Base-by-base conservation (phyloP, 2,113 vertebrate species). In the Regulus satrapa region DNA sequence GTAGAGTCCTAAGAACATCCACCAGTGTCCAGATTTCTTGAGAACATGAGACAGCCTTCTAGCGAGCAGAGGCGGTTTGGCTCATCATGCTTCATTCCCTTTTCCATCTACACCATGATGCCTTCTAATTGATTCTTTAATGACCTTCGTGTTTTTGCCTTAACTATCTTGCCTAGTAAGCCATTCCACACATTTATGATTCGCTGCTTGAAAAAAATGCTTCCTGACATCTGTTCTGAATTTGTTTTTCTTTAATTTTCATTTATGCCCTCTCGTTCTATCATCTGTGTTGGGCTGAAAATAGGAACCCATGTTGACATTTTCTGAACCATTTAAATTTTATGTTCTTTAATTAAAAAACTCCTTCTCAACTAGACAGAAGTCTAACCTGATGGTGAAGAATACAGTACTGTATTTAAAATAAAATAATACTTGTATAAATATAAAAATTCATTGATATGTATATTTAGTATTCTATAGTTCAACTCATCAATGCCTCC, bases 221-320 rank as follows among this genome's bases (percentile, higher is more conserved):
- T 98, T 97, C 97, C 97, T 97, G 97, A 97, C 98, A 98, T 98
- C 98, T 98, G 98, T 97, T 98, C 97, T 69, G 96, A 98, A 98
- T 98, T 97, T 98, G 97, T 96, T 98, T 98, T 98, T 98, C 97
- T 97, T 98, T 98, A 97, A 98, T 98, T 98, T 98, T 98, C 97
- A 97, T 97, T 98, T 98, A 97, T 98, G 96, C 97, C 96, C 97
- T 98, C 98, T 98, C 85, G 3, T 98, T 98, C 97, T 97, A 96
- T 98, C 97, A 97, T 98, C 97, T 98, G 97, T 98, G 96, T 98
- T 98, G 98, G 97, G 94, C 96, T 98, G 95, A 98, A 98, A 98
- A 97, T 97, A 98, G 98, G 97, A 97, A 97, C 95, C 97, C 97
- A 98, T 98, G 97, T 98, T 98, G 97, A 98, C 97, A 97, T 98